These are phyloP conservation scores for Rallus limicola DNA, from an alignment of 2,113 vertebrate genomes.

Conservation along the genomic window DNA sequence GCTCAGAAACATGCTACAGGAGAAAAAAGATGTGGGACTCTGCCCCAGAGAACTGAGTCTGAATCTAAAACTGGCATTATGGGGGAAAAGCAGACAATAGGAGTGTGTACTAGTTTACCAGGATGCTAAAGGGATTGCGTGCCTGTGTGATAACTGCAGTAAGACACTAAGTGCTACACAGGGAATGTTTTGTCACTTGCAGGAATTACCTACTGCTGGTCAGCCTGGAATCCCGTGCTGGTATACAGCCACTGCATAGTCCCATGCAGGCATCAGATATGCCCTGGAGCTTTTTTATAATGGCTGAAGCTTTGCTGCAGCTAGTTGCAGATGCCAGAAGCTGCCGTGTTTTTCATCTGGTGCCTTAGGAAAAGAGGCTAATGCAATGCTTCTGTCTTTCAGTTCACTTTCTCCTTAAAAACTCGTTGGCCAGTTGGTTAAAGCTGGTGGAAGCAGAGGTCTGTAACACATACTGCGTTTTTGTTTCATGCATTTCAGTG, in stretches of 20 bases:
- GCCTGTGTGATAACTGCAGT: neutral
- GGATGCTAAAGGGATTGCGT: fast-evolving
- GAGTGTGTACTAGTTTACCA: neutral
- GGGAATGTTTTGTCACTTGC: neutral
- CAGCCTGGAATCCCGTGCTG: neutral
- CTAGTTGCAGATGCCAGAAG: neutral
- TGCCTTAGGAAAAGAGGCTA: neutral
- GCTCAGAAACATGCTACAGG: neutral
- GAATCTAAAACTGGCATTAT: neutral
- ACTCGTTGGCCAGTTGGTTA: neutral
- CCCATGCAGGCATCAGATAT: neutral
- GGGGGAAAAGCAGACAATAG: neutral
- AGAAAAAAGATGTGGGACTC: neutral
- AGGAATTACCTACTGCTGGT: neutral
- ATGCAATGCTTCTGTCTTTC: fast-evolving
- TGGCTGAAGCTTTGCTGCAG: neutral
- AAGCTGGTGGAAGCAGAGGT: fast-evolving
- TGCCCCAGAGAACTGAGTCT: neutral
- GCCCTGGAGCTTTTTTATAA: fast-evolving
- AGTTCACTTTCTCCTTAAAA: neutral
- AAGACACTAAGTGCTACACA: neutral
- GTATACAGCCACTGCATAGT: neutral
- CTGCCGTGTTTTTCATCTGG: neutral
- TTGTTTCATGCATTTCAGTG: neutral
- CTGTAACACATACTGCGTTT: neutral